Evolutionary conservation across 2,113 vertebrate species (phyloP).

Genomic region (Rana temporaria): DNA sequence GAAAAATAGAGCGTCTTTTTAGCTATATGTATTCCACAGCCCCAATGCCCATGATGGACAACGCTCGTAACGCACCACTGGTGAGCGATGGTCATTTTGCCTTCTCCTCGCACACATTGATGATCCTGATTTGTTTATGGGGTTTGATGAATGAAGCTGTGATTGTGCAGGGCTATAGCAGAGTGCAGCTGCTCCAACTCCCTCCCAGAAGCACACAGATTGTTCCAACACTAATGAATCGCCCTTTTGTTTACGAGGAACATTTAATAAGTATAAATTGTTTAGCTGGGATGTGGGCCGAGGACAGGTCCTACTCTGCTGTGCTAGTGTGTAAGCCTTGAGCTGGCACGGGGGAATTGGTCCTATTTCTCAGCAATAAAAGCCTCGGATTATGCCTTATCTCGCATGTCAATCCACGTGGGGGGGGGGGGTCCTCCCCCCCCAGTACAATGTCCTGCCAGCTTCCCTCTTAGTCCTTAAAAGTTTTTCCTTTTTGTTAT

Average conservation of each 20-base stretch:
- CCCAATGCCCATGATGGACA: constrained; percentile 84
- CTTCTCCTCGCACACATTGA: no score
- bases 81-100: constrained; percentile 71
- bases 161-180: neutral
- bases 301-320: neutral
- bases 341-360: no score
- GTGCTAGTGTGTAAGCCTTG: no score
- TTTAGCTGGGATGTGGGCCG: neutral
- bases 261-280: neutral
- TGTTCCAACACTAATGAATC: neutral
- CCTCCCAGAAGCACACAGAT: neutral
- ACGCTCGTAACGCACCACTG: constrained; percentile 86
- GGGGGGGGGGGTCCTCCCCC: no score
- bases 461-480: no score
- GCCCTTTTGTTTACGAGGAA: neutral
- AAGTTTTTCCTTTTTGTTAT: no score
- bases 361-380: no score
- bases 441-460: no score
- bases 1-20: constrained; percentile 90
- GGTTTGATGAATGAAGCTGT: neutral
- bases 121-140: no score
- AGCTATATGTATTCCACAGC: constrained; percentile 98
- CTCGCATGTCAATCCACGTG: no score
- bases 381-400: no score
- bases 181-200: neutral